Evolutionary conservation across 2,797 vertebrate species (phyloP).

Genomic region (Hipposideros larvatus): DNA sequence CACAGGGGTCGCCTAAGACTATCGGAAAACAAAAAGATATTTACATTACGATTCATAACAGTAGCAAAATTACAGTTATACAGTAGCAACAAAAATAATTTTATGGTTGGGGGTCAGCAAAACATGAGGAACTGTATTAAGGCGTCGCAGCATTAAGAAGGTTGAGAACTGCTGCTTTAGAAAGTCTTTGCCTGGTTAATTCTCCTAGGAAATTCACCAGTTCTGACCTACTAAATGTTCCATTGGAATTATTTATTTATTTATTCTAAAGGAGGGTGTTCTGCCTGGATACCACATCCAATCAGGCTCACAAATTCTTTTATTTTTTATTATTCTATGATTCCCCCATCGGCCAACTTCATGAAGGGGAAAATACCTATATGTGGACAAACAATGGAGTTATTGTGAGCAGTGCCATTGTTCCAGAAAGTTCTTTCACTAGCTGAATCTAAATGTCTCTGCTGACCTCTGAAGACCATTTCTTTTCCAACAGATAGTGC

Average conservation of each 20-base stretch:
- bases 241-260: background rate
- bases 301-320: conserved; percentile 19
- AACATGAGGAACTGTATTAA: too few species aligned
- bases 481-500: background rate
- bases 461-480: conserved; percentile 41
- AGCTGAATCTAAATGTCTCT: conserved; percentile 36
- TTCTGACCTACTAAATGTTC: background rate
- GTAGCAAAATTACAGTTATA: too few species aligned
- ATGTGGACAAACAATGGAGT: background rate
- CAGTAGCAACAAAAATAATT: too few species aligned
- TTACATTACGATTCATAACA: too few species aligned
- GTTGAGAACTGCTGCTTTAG: too few species aligned
- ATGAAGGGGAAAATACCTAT: background rate
- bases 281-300: background rate
- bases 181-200: conserved; percentile 29
- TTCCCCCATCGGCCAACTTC: background rate
- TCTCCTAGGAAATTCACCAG: background rate
- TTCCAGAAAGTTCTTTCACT: conserved; percentile 28
- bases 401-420: conserved; percentile 18
- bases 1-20: too few species aligned
- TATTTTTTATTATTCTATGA: conserved; percentile 23
- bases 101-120: too few species aligned
- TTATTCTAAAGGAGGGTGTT: background rate
- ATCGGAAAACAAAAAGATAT: too few species aligned
- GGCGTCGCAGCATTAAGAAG: too few species aligned